Base-by-base conservation (phyloP, 1,140 invertebrate species). In the Drosophila subpulchrella region DNA sequence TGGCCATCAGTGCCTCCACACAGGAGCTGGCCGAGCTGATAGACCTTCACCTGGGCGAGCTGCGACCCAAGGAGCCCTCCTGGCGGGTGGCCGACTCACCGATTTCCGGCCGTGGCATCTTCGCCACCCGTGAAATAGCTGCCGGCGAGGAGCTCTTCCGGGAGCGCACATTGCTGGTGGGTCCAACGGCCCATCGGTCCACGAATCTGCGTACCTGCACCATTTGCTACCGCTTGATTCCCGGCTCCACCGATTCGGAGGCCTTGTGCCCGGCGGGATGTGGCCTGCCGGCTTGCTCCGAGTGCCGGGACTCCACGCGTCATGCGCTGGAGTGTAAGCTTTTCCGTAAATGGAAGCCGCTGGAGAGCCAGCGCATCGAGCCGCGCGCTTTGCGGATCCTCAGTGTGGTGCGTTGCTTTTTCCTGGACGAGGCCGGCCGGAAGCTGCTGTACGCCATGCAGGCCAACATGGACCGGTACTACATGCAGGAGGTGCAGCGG, bases 91-190 rank as follows among this genome's bases (percentile, higher is more conserved):
- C 75, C 12, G 90, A 93, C 58, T 95, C 95, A 0, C 75, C 92
- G 1, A 72, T 95, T 10, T 93, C 94, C 27, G 96, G 96, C 2
- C 94, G 95, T 6, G 95, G 95, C 12, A 66, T 96, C 10, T 94
- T 96, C 58, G 95, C 95, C 0, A 94, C 85, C 0, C 92, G 94
- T 39, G 94, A 95, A 71, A 95, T 96, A 12, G 76, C 90, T 15
- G 72, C 93, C 6, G 95, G 95, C 27, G 95, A 96, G 91, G 79
- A 95, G 32, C 94, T 97, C 12, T 95, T 96, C 74, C 92, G 94
- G 1, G 96, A 97, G 88, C 92, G 91, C 44, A 95, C 96, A 0
- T 78, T 96, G 3, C 92, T 96, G 13, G 81, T 94, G 32, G 96
- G 96, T 0, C 95, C 95, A 0, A 92, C 86, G 0, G 91, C 89